These are phyloP conservation scores for Chesias legatella DNA, from an alignment of 2,888 invertebrate genomes.

Conservation along the genomic window DNA sequence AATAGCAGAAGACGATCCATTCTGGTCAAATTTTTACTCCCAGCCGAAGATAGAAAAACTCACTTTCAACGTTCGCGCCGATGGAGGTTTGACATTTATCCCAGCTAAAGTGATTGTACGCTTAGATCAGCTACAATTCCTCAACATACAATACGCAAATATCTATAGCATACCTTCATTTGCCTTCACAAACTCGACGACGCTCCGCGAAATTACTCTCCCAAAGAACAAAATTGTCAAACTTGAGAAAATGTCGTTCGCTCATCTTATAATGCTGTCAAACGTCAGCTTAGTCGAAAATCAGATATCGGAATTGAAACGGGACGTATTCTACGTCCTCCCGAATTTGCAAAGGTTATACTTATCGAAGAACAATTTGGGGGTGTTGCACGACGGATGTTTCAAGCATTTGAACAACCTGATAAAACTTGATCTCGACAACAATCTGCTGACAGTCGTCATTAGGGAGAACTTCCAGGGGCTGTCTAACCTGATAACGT, in stretches of 20 bases:
- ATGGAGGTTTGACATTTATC: conserved; percentile 84
- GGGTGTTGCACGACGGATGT: conserved; percentile 91
- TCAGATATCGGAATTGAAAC: conserved; percentile 86
- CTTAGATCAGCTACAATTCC: conserved; percentile 83
- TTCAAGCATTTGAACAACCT: conserved; percentile 87
- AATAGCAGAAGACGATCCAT: conserved; percentile 84
- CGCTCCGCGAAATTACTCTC: conserved; percentile 84
- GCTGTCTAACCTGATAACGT: conserved; percentile 84
- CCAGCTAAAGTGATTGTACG: conserved; percentile 86
- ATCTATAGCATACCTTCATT: conserved; percentile 85
- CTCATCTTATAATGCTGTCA: conserved; percentile 85
- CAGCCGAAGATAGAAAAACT: conserved; percentile 86
- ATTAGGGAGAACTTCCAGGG: conserved; percentile 89
- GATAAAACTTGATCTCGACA: conserved; percentile 89
- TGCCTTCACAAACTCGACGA: conserved; percentile 87
- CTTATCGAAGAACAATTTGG: conserved; percentile 92
- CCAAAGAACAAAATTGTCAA: conserved; percentile 86
- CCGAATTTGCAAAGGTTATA: conserved; percentile 87
- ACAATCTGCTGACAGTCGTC: conserved; percentile 86
- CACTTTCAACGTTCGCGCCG: conserved; percentile 85
- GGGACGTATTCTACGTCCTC: conserved; percentile 87
- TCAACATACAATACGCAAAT: conserved; percentile 87
- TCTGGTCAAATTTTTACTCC: conserved; percentile 87
- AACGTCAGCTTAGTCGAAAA: conserved; percentile 88
- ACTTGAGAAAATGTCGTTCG: conserved; percentile 86